Conservation (phyloP, 2,797 vertebrate genomes). For the Hipposideros larvatus region DNA sequence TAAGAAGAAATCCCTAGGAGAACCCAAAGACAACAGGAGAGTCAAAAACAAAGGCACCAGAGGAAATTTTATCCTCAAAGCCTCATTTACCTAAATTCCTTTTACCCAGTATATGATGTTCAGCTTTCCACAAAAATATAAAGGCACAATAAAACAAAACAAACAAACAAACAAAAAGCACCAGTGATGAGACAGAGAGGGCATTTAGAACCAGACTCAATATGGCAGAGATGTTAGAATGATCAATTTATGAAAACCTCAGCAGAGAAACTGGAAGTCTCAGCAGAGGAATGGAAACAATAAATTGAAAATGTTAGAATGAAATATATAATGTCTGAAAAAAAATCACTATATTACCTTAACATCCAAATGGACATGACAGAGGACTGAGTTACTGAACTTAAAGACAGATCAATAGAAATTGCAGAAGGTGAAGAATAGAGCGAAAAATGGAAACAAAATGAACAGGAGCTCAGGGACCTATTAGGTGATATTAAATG, state of each 20-base stretch:
- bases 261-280: not conserved
- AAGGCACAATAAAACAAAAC: conserved; percentile 36
- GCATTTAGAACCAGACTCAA: conserved; percentile 1
- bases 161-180: not conserved
- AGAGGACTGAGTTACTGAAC: not conserved
- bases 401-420: not conserved
- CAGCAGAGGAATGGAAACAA: not conserved
- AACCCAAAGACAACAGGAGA: conserved; percentile 1
- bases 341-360: not conserved
- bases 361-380: not conserved
- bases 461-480: not conserved
- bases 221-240: not conserved
- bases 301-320: conserved; percentile 6
- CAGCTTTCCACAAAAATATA: conserved; percentile 1
- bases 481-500: not conserved
- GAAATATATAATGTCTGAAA: not conserved
- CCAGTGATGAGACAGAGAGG: not conserved
- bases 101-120: not conserved
- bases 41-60: not conserved
- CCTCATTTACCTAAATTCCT: not conserved
- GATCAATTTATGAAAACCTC: conserved; percentile 47
- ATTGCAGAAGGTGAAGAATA: not conserved
- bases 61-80: conserved; percentile 25
- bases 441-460: not conserved
- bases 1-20: not conserved